These are phyloP conservation scores for Globia sparganii DNA, from an alignment of 2,888 invertebrate species.

Conservation along the genomic window DNA sequence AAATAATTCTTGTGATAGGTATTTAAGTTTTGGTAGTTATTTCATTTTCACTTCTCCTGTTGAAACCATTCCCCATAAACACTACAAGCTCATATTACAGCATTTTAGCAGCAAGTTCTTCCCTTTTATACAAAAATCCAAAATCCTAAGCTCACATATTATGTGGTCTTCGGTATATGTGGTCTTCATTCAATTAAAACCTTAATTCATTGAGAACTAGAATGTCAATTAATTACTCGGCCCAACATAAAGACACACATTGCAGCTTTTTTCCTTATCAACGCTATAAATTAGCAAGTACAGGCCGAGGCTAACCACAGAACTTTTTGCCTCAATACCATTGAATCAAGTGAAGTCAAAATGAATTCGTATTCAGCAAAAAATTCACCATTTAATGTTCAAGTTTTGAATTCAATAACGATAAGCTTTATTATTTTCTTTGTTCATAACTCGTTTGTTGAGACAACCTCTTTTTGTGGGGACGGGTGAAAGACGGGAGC, in stretches of 20 bases:
- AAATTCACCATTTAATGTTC: conserved; percentile 57
- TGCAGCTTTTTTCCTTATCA: conserved; percentile 57
- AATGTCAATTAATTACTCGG: conserved; percentile 35
- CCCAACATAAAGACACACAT: conserved; percentile 54
- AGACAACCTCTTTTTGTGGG: conserved; percentile 63
- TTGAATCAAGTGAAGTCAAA: conserved; percentile 64
- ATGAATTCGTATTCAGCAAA: conserved; percentile 62
- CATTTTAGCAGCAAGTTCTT: neutral
- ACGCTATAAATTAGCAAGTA: conserved; percentile 46
- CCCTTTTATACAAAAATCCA: neutral
- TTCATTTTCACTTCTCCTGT: neutral
- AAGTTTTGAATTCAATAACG: conserved; percentile 65
- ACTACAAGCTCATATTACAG: neutral
- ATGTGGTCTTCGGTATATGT: neutral
- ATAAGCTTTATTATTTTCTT: conserved; percentile 63
- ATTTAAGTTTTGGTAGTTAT: neutral
- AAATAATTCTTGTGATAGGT: neutral
- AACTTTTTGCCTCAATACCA: conserved; percentile 63
- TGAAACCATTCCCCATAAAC: neutral
- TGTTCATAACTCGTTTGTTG: conserved; percentile 65
- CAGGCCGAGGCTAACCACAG: conserved; percentile 51
- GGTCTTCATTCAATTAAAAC: conserved; percentile 34
- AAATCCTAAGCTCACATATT: neutral
- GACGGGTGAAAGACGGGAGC: conserved; percentile 40
- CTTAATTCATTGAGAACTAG: conserved; percentile 33